These are phyloP conservation scores for Caenorhabditis sp. DNA, from an alignment of 2,888 invertebrate genomes.

Conservation along the genomic window DNA sequence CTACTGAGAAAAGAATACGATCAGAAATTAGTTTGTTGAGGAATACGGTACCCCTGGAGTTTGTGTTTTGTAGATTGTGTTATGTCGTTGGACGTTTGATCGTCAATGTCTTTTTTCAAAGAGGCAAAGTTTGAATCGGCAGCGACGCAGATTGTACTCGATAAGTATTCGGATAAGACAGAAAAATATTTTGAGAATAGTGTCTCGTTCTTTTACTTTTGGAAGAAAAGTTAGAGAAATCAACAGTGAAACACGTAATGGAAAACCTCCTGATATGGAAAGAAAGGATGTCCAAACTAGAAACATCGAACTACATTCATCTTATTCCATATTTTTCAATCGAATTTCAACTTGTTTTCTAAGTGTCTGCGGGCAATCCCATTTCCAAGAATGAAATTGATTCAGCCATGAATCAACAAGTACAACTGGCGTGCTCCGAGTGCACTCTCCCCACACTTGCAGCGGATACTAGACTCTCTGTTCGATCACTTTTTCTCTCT, in stretches of 20 bases:
- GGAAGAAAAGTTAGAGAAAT: neutral
- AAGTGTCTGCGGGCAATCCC: neutral
- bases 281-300: neutral
- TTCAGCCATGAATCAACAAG: slow-evolving; percentile 8
- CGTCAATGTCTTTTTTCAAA: neutral
- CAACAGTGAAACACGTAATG: neutral
- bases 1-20: too few species aligned
- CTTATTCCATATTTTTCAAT: too few species aligned
- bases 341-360: neutral
- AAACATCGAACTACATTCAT: too few species aligned
- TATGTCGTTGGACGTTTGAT: neutral
- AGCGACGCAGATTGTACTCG: slow-evolving; percentile 17
- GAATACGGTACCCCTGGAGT: neutral
- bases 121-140: neutral
- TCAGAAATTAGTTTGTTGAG: neutral
- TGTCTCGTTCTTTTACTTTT: neutral
- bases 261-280: neutral
- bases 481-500: slow-evolving; percentile 30
- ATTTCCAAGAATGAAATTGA: neutral
- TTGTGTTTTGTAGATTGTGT: slow-evolving; percentile 3
- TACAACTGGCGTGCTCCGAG: slow-evolving; percentile 14
- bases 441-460: neutral
- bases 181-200: neutral
- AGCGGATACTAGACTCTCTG: slow-evolving; percentile 19
- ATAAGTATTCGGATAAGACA: slow-evolving; percentile 3